Evolutionary conservation across 2,888 invertebrate species (phyloP).

Genomic region (Drosophila nigricruria): DNA sequence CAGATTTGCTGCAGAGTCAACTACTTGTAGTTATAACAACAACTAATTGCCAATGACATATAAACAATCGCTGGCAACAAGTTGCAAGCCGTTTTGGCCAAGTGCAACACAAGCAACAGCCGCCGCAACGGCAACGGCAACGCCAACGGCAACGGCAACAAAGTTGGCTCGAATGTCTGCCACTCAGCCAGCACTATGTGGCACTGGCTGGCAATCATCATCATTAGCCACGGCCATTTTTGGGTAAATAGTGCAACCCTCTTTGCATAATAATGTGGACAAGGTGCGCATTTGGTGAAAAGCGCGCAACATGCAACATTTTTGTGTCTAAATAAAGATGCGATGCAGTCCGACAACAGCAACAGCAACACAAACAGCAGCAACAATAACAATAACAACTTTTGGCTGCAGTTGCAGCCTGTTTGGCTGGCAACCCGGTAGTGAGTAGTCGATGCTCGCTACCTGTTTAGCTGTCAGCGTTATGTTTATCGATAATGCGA

Average conservation of each 20-base stretch:
- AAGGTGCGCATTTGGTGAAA: slow-evolving; percentile 77
- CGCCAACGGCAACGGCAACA: slow-evolving; percentile 15
- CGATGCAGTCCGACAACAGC: slow-evolving; percentile 58
- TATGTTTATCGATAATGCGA: slow-evolving; percentile 16
- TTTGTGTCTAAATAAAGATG: slow-evolving; percentile 80
- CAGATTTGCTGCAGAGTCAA: slow-evolving; percentile 10
- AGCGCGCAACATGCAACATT: slow-evolving; percentile 79
- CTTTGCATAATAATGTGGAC: slow-evolving; percentile 85
- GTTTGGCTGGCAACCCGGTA: slow-evolving; percentile 69
- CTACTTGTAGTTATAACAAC: slow-evolving; percentile 51
- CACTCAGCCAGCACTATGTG: slow-evolving; percentile 18
- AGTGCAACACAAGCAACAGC: slow-evolving; percentile 45
- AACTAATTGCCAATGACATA: slow-evolving; percentile 80
- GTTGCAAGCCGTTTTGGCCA: slow-evolving; percentile 59
- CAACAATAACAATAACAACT: slow-evolving; percentile 40
- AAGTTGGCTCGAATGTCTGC: slow-evolving; percentile 56
- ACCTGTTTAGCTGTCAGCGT: slow-evolving; percentile 1
- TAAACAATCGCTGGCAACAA: slow-evolving; percentile 67
- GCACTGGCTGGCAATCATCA: slow-evolving; percentile 70
- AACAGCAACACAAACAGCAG: slow-evolving; percentile 21
- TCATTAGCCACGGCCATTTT: slow-evolving; percentile 84
- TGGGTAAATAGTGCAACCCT: slow-evolving; percentile 85
- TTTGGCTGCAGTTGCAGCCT: slow-evolving; percentile 42
- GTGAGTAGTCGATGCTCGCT: slow-evolving; percentile 33
- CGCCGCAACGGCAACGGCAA: background rate